Evolutionary conservation across 2,888 invertebrate genomes (phyloP), one percentile per base, ranked within the genome.

Genomic region (Serripes groenlandicus): DNA sequence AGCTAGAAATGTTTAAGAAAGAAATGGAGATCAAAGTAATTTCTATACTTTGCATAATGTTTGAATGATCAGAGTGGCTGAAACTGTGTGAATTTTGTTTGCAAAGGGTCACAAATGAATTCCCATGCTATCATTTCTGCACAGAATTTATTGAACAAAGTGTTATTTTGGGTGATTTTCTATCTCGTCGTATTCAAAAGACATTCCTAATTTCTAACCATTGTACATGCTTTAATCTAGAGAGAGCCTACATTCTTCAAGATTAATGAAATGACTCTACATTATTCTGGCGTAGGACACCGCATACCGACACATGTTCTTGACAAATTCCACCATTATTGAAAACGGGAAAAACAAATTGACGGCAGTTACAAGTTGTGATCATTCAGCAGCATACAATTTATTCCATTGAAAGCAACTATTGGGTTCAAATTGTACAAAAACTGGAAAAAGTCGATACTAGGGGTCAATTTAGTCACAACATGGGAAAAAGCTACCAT

Each of bases 181-280:
- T 1, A 34, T 49, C 37, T 75, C 42, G 64, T 64, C 28, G 42
- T 62, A 64, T 68, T 69, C 52, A 77, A 68, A 74, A 49, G 72
- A 75, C 37, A 58, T 54, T 68, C 75, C 73, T 85, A 78, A 85
- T 81, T 85, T 81, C 60, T 52, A 81, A 81, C 78, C 76, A 81
- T 85, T 78, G 70, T 75, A 60, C 30, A 30, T 56, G 52, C 37
- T 62, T 60, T 68, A 78, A 77, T 58, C 73, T 56, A 54, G 72
- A 66, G 75, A 75, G n/a, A 56, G 73, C 72, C 62, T 71, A 85
- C 84, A 85, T 80, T 81, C 60, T 62, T 15, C 64, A 28, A 72
- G 74, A 82, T 85, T 85, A 82, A 85, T 82, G 82, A 82, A 82
- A 79, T 80, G 70, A 80, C 52, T 54, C 54, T 49, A 62, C 74